These are phyloP conservation scores for Pocillopora meandrina DNA, from an alignment of 92 coral and sea anemone genomes.

Conservation along the genomic window DNA sequence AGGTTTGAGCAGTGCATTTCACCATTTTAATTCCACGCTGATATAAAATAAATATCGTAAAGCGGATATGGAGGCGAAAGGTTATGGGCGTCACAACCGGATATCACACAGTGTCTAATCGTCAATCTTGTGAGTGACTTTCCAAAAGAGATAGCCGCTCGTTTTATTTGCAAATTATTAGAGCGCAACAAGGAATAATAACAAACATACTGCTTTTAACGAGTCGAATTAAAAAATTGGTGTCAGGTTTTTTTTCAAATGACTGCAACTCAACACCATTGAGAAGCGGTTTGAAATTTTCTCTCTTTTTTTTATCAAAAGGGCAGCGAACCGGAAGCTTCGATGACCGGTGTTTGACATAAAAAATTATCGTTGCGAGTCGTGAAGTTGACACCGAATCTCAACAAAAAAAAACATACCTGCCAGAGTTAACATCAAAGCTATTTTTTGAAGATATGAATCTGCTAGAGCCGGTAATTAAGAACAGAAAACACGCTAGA, in stretches of 20 bases:
- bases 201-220: not conserved
- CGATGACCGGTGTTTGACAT: constrained; percentile 18
- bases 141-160: constrained; percentile 6
- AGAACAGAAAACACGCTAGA: constrained; percentile 1
- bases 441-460: not conserved
- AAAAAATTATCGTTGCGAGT: constrained; percentile 3
- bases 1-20: constrained; percentile 5
- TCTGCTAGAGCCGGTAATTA: constrained; percentile 11
- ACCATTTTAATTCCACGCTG: constrained; percentile 9
- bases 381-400: constrained; percentile 5
- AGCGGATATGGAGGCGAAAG: constrained; percentile 34
- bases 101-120: constrained; percentile 5
- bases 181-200: constrained; percentile 1
- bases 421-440: not conserved
- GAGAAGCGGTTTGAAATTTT: constrained; percentile 8
- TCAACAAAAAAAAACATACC: not conserved
- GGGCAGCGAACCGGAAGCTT: constrained; percentile 35
- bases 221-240: not conserved
- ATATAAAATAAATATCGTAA: constrained; percentile 10
- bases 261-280: not conserved
- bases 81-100: constrained; percentile 21
- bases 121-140: constrained; percentile 1
- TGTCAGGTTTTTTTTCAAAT: not conserved
- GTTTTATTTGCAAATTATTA: constrained; percentile 43
- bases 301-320: not conserved